phyloP scores from a whole-genome alignment of 1,140 invertebrate species.

The Drosophila erecta region DNA sequence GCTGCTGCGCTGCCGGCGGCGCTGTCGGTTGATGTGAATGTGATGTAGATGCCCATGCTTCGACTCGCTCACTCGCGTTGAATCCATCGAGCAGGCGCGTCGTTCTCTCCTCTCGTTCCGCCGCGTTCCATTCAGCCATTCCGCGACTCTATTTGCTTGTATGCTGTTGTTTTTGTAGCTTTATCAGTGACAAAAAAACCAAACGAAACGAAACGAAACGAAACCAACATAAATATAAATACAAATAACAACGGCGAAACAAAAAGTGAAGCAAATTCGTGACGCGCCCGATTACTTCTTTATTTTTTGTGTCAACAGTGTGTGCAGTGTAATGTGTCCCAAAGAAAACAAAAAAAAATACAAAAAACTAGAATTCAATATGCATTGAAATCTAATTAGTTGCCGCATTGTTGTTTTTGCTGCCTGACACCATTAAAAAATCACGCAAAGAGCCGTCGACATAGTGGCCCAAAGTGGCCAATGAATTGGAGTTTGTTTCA shows the following conservation, averaged over 20 bases:
- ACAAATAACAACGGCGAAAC: constrained; percentile 23
- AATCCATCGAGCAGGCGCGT: constrained; percentile 78
- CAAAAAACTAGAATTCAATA: constrained; percentile 25
- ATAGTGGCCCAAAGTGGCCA: not conserved
- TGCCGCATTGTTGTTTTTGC: constrained; percentile 25
- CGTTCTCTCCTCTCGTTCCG: constrained; percentile 64
- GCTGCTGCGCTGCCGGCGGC: constrained; percentile 34
- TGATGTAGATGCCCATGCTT: constrained; percentile 45
- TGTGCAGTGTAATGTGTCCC: constrained; percentile 57
- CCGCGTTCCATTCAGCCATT: constrained; percentile 51
- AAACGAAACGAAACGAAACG: not conserved
- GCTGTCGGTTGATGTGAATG: constrained; percentile 30
- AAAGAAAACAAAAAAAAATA: constrained; percentile 3
- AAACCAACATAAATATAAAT: constrained; percentile 7
- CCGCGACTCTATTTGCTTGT: constrained; percentile 36
- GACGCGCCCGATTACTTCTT: constrained; percentile 42
- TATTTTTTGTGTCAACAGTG: constrained; percentile 48
- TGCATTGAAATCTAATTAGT: constrained; percentile 37
- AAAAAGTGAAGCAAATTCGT: constrained; percentile 51
- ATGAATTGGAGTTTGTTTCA: constrained; percentile 25
- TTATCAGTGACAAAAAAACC: constrained; percentile 22
- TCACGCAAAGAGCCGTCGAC: constrained; percentile 11
- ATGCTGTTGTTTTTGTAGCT: constrained; percentile 20
- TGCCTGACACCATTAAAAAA: constrained; percentile 11
- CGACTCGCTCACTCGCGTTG: constrained; percentile 72